phyloP scores from a whole-genome alignment of 2,113 vertebrate genomes.

The Patagioenas fasciata region DNA sequence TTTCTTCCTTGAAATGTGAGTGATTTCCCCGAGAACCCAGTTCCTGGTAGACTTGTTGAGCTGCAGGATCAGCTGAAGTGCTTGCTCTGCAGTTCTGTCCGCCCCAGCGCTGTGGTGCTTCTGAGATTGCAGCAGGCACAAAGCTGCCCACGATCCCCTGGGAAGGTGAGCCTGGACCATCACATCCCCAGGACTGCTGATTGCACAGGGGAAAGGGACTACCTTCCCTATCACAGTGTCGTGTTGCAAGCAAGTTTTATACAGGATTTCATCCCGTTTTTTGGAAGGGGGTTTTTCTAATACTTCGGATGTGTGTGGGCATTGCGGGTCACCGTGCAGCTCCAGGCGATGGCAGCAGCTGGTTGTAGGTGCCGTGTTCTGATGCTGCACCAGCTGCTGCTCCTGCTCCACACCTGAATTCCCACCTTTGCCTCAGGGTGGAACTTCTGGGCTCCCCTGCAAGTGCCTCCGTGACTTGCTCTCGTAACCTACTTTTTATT shows the following conservation, averaged over 20 bases:
- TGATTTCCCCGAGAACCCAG: background rate
- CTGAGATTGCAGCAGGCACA: background rate
- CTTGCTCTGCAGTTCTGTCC: background rate
- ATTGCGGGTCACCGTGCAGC: accelerated
- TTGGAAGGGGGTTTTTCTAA: background rate
- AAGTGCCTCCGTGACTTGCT: background rate
- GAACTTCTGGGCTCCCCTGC: background rate
- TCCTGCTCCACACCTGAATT: background rate
- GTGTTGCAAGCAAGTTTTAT: background rate
- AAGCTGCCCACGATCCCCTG: background rate
- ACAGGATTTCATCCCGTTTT: background rate
- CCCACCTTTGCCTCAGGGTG: background rate
- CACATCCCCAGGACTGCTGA: background rate
- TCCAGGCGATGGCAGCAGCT: background rate
- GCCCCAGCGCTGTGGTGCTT: background rate
- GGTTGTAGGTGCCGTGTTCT: accelerated
- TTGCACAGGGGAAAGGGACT: background rate
- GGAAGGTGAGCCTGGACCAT: background rate
- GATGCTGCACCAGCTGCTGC: background rate
- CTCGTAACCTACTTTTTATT: background rate
- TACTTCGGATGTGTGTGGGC: no score
- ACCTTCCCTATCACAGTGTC: background rate
- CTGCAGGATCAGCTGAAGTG: background rate
- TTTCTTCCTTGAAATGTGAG: background rate
- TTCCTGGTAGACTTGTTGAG: background rate